These are phyloP conservation scores for Microctonus brassicae DNA, from an alignment of 2,888 invertebrate species.

Conservation along the genomic window DNA sequence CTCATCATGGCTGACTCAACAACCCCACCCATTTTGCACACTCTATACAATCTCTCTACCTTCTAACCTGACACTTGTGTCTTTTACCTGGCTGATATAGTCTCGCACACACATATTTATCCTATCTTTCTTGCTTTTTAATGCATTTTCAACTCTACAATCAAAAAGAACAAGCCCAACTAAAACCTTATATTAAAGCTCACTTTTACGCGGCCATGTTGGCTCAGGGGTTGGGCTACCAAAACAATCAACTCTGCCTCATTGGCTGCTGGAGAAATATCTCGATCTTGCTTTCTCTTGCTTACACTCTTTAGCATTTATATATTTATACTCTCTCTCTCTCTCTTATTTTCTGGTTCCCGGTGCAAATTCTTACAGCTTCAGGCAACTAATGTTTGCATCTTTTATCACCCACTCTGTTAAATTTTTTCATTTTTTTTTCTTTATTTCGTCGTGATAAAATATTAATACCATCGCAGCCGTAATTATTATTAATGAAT, in stretches of 20 bases:
- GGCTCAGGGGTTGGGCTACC: slow-evolving; percentile 66
- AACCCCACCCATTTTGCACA: slow-evolving; percentile 51
- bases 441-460: not conserved
- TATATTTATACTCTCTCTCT: slow-evolving; percentile 28
- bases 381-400: not conserved
- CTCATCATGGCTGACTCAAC: slow-evolving; percentile 65
- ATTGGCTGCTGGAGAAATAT: slow-evolving; percentile 59
- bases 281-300: slow-evolving; percentile 35
- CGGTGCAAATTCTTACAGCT: not conserved
- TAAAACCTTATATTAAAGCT: slow-evolving; percentile 57
- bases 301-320: slow-evolving; percentile 22
- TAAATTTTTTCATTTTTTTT: not conserved
- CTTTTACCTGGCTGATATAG: slow-evolving; percentile 35
- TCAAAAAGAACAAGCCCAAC: slow-evolving; percentile 50
- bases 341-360: slow-evolving; percentile 14
- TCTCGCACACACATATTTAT: slow-evolving; percentile 42
- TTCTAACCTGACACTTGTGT: slow-evolving; percentile 31
- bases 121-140: slow-evolving; percentile 31
- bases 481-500: too few species aligned
- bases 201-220: slow-evolving; percentile 67
- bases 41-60: slow-evolving; percentile 38
- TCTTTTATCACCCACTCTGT: slow-evolving; percentile 29
- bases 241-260: slow-evolving; percentile 63
- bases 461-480: not conserved
- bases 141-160: slow-evolving; percentile 28